Conservation (phyloP, 2,113 vertebrate genomes). For the Neodontobutis hainanensis region DNA sequence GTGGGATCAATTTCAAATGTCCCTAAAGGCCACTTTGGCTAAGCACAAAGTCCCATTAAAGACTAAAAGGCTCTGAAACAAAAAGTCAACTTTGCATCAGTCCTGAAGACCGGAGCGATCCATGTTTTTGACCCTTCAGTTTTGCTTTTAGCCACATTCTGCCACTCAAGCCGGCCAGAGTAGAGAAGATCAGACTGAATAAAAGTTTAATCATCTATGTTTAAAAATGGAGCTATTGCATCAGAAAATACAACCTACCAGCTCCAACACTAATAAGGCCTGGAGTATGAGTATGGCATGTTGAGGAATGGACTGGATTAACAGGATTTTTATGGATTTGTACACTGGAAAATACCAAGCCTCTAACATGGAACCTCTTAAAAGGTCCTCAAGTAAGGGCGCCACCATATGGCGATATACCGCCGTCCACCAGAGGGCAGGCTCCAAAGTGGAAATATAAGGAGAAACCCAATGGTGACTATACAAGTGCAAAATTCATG, state of each 20-base stretch:
- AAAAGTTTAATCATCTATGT: constrained; percentile 35
- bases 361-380: too few species aligned
- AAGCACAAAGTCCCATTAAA: constrained; percentile 37
- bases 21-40: constrained; percentile 30
- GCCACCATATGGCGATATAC: too few species aligned
- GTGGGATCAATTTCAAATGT: constrained; percentile 40
- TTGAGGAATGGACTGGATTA: neutral
- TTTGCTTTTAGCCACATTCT: constrained; percentile 16
- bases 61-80: constrained; percentile 30
- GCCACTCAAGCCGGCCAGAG: constrained; percentile 2
- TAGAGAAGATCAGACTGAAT: constrained; percentile 33
- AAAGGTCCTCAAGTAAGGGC: too few species aligned
- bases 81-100: constrained; percentile 29
- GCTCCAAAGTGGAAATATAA: too few species aligned
- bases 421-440: too few species aligned
- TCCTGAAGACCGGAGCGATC: constrained; percentile 20
- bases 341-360: neutral
- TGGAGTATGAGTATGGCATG: constrained; percentile 13
- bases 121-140: constrained; percentile 21
- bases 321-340: neutral
- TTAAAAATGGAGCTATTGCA: constrained; percentile 15
- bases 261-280: constrained; percentile 9
- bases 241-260: constrained; percentile 21
- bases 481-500: too few species aligned
- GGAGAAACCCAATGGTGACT: too few species aligned